These are phyloP conservation scores for Omphaloscelis lunosa DNA, from an alignment of 2,888 invertebrate genomes.

Conservation along the genomic window DNA sequence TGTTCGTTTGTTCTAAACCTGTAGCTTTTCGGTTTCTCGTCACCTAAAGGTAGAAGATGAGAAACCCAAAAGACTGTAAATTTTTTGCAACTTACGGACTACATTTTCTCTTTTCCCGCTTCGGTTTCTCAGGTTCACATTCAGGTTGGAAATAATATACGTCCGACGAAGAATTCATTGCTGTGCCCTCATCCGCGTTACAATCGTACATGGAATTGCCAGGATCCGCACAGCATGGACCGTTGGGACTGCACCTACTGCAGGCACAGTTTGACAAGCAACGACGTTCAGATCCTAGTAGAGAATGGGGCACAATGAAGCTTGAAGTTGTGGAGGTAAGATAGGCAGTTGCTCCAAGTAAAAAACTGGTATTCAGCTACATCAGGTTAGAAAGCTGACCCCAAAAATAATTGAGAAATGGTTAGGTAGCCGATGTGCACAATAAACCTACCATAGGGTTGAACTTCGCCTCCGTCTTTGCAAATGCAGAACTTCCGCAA, in stretches of 20 bases:
- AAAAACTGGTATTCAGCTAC: no score
- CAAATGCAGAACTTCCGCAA: no score
- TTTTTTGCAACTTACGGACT: conserved; percentile 4
- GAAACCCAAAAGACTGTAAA: no score
- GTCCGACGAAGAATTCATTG: background rate
- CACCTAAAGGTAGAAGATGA: no score
- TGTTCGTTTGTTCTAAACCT: background rate
- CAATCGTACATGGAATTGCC: conserved; percentile 67
- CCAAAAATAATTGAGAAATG: no score
- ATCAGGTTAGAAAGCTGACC: no score
- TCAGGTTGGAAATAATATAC: background rate
- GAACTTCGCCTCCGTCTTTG: background rate
- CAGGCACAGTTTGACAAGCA: conserved; percentile 73
- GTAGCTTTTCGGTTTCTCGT: no score
- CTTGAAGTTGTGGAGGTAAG: no score
- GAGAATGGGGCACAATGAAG: background rate
- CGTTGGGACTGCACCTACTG: conserved; percentile 65
- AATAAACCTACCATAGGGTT: no score
- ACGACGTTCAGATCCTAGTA: conserved; percentile 48
- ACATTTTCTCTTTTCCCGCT: background rate
- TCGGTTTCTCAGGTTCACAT: no score
- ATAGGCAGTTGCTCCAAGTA: no score
- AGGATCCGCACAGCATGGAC: conserved; percentile 72
- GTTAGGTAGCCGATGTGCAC: no score
- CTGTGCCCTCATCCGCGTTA: conserved; percentile 27